Evolutionary conservation across 2,113 vertebrate species (phyloP).

Genomic region (Hipposideros armiger): DNA sequence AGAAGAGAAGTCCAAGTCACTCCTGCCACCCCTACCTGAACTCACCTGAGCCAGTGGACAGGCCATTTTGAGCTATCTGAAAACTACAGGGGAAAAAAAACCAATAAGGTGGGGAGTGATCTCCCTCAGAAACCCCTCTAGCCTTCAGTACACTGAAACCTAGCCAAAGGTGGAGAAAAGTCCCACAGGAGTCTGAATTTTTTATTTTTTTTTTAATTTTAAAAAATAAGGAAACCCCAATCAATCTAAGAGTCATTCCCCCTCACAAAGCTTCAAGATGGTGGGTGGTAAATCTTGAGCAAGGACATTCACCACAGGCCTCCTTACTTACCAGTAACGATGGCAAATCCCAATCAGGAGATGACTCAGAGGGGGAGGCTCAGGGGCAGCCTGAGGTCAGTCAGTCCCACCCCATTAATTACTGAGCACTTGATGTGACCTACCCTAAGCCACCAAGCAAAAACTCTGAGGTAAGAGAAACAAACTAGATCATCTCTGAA

Average conservation of each 20-base stretch:
- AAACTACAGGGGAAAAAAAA: neutral
- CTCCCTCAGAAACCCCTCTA: neutral
- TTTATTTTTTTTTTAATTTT: neutral
- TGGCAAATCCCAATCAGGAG: neutral
- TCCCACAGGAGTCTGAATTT: neutral
- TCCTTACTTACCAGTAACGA: neutral
- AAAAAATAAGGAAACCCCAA: neutral
- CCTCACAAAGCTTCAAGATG: neutral
- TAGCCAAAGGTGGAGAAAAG: neutral
- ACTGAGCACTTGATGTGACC: neutral
- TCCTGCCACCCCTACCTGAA: neutral
- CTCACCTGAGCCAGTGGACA: neutral
- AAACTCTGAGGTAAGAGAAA: neutral
- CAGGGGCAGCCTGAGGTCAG: neutral
- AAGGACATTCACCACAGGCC: neutral
- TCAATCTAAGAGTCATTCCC: neutral
- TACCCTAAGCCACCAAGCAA: neutral
- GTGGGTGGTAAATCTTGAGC: neutral
- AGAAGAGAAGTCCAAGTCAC: neutral
- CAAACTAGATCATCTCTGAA: neutral
- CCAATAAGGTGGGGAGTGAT: neutral
- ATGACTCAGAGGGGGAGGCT: neutral
- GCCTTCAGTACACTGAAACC: neutral
- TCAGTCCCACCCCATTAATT: constrained; percentile 22
- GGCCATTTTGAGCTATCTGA: neutral